Conservation (phyloP, 2,113 vertebrate genomes). For the Cynocephalus volans region DNA sequence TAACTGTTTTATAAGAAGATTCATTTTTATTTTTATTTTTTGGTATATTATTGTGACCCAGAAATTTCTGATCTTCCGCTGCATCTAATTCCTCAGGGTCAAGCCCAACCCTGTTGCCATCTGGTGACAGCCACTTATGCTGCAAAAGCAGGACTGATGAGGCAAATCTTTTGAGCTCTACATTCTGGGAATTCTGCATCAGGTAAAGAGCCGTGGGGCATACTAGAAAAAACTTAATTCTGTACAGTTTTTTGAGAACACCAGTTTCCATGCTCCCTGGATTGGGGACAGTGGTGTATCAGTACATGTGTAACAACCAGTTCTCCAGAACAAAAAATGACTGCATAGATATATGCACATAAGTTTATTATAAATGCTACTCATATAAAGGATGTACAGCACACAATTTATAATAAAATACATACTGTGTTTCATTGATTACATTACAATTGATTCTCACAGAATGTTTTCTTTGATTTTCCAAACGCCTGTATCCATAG, state of each 20-base stretch:
- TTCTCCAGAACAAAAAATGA: neutral
- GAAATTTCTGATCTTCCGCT: constrained; percentile 66
- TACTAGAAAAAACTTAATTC: constrained; percentile 28
- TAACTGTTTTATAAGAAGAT: constrained; percentile 48
- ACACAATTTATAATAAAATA: constrained; percentile 32
- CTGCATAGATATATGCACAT: neutral
- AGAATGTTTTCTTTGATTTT: constrained; percentile 45
- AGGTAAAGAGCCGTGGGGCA: neutral
- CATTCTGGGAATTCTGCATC: constrained; percentile 35
- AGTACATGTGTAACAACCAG: neutral
- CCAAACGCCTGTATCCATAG: constrained; percentile 42
- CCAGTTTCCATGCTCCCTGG: neutral
- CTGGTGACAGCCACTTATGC: constrained; percentile 54
- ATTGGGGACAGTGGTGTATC: neutral
- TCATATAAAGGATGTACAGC: neutral
- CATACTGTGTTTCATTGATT: constrained; percentile 45
- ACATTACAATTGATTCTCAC: constrained; percentile 31
- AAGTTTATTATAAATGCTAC: constrained; percentile 15
- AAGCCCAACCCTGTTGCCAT: constrained; percentile 57
- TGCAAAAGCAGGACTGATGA: constrained; percentile 34
- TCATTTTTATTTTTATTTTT: neutral
- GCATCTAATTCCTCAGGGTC: constrained; percentile 52
- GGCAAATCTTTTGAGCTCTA: constrained; percentile 48
- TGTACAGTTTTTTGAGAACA: constrained; percentile 11
- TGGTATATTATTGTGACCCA: constrained; percentile 63